Evolutionary conservation across 2,797 vertebrate genomes (phyloP), one percentile per base, ranked within the genome.

Genomic region (Gorsachius magnificus): DNA sequence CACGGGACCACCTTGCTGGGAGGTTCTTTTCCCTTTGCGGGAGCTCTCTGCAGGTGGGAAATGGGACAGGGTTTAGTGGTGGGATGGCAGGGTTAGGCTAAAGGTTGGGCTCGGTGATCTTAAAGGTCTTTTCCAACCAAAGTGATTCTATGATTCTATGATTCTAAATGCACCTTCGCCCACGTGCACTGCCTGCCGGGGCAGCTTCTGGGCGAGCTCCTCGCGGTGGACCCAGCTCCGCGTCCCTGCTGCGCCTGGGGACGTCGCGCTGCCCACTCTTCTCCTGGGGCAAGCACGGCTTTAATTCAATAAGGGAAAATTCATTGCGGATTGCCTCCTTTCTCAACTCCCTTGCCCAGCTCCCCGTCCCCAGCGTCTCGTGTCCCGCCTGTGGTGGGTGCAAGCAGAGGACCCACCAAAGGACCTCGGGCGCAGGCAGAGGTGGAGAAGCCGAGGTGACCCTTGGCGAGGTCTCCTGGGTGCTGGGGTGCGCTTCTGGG

Each of bases 171-270:
- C 63, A 0, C 61, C 41, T 54, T 43, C 3, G 1, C 5, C 58
- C 69, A 1, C 0, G 5, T 16, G 79, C 8, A 0, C 6, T 3
- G 16, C 54, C 3, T 6, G 0, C 6, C 1, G 0, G 8, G 48
- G 35, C 5, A 26, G 56, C 74, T 24, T 12, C 72, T 53, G 5
- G 3, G 71, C 1, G 1, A 57, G 48, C 64, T 63, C n/a, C 54
- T 36, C 1, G 1, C 1, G 1, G 10, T 2, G 14, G 61, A 31
- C 38, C 45, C 51, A 3, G 51, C 31, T 84, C 68, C 9, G 38
- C 10, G 1, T 41, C 53, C 53, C 85, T 13, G 20, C 46, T 38
- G 76, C 43, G 7, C 57, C 43, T 31, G 35, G 45, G 25, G 29
- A 10, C 18, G 2, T 35, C 4, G 0, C 28, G 9, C 22, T 2